Percentiles rank a stretch among this genome's conserved stretches.
Conservation (phyloP, 1,140 invertebrate genomes). For the Leptopilina boulardi region DNA sequence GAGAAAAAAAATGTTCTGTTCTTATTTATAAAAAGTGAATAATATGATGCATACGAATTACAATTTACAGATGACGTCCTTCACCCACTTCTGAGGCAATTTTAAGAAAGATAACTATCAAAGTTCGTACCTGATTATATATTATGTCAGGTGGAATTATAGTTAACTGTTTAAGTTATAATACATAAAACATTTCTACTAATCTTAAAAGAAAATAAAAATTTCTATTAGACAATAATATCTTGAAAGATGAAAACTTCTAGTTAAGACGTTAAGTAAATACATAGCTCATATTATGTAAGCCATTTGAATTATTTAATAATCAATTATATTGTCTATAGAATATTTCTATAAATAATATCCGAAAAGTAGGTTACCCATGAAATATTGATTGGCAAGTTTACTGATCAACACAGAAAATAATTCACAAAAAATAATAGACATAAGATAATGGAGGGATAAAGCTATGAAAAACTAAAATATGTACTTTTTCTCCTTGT, state of each 20-base stretch:
- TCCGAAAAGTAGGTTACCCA: slow-evolving; percentile 2
- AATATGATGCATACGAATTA: not conserved
- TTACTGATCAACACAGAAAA: not conserved
- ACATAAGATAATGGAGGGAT: not conserved
- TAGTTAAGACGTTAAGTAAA: no score
- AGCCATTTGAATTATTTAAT: no score
- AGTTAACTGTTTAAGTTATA: not conserved
- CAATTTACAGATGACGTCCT: not conserved
- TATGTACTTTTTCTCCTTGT: not conserved
- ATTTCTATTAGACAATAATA: not conserved
- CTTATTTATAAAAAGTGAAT: not conserved
- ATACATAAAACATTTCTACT: not conserved
- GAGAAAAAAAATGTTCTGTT: no score
- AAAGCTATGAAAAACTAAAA: not conserved
- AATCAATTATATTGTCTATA: no score
- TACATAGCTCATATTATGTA: no score
- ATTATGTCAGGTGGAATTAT: not conserved
- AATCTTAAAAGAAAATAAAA: not conserved
- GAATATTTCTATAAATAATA: not conserved
- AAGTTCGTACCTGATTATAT: not conserved
- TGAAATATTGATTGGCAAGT: not conserved
- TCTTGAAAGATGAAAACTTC: not conserved
- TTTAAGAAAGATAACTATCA: slow-evolving; percentile 21
- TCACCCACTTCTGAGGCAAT: slow-evolving; percentile 5
- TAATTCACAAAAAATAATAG: not conserved